phyloP scores from a whole-genome alignment of 2,888 invertebrate species.

The Orthosia gothica region DNA sequence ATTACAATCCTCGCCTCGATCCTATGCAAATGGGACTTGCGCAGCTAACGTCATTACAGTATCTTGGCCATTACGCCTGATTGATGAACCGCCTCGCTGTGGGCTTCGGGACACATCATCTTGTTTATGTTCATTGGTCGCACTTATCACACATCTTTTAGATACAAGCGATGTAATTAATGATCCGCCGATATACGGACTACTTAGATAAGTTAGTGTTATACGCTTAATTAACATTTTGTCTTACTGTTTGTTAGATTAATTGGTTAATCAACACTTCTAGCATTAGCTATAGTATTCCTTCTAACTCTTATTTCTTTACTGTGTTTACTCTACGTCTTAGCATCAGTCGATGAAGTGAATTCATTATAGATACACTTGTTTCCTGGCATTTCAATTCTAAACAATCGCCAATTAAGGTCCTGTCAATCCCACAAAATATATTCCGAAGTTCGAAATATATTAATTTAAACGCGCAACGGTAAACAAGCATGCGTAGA shows the following conservation, averaged over 20 bases:
- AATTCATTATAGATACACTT: slow-evolving; percentile 35
- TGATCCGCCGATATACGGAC: slow-evolving; percentile 52
- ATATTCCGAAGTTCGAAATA: slow-evolving; percentile 50
- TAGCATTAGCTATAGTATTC: not conserved
- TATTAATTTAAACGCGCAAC: slow-evolving; percentile 59
- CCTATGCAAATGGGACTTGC: slow-evolving; percentile 57
- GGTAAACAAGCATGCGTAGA: slow-evolving; percentile 56
- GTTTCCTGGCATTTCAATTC: slow-evolving; percentile 36
- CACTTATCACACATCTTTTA: slow-evolving; percentile 66
- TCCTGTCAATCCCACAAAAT: slow-evolving; percentile 54
- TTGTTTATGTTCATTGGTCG: slow-evolving; percentile 68
- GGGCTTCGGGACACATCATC: slow-evolving; percentile 66
- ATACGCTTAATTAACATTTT: slow-evolving; percentile 58
- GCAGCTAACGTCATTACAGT: slow-evolving; percentile 66
- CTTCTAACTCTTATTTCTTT: slow-evolving; percentile 16
- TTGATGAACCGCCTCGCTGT: slow-evolving; percentile 69
- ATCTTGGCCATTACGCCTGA: slow-evolving; percentile 73
- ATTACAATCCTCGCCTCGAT: slow-evolving; percentile 52
- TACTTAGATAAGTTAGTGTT: slow-evolving; percentile 55
- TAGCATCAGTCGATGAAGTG: slow-evolving; percentile 10
- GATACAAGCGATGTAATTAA: slow-evolving; percentile 66
- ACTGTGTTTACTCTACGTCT: slow-evolving; percentile 1
- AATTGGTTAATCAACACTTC: slow-evolving; percentile 54
- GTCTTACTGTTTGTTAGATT: slow-evolving; percentile 44
- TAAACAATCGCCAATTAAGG: slow-evolving; percentile 52